Conservation (phyloP, 2,797 vertebrate species). For the Paedocypris micromegethes region DNA sequence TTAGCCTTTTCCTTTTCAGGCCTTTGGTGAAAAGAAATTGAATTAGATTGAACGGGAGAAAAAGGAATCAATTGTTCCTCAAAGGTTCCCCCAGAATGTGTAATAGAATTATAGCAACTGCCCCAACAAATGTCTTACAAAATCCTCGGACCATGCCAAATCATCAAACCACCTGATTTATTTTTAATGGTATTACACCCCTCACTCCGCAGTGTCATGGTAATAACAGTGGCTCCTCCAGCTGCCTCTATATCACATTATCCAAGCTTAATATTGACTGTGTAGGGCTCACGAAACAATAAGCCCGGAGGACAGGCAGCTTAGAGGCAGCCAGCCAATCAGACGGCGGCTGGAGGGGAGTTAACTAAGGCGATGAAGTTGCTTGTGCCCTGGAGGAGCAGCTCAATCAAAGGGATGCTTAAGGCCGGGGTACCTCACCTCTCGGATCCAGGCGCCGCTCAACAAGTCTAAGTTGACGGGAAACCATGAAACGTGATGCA, state of each 20-base stretch:
- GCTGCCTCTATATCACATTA: slow-evolving; percentile 81
- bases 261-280: slow-evolving; percentile 79
- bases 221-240: slow-evolving; percentile 76
- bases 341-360: slow-evolving; percentile 64
- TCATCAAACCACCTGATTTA: slow-evolving; percentile 78
- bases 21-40: slow-evolving; percentile 62
- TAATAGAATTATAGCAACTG: slow-evolving; percentile 74
- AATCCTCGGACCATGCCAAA: slow-evolving; percentile 65
- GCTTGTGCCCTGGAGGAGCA: slow-evolving; percentile 72
- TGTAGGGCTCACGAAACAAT: slow-evolving; percentile 69
- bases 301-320: slow-evolving; percentile 66
- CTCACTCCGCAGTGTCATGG: slow-evolving; percentile 75
- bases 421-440: slow-evolving; percentile 56
- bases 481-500: slow-evolving; percentile 65
- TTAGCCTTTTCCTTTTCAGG: slow-evolving; percentile 47
- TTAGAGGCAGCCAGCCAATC: slow-evolving; percentile 68
- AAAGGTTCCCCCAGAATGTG: slow-evolving; percentile 62
- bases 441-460: slow-evolving; percentile 53
- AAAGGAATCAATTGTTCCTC: slow-evolving; percentile 71
- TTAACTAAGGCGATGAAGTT: slow-evolving; percentile 66
- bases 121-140: slow-evolving; percentile 69
- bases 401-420: slow-evolving; percentile 66
- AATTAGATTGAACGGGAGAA: slow-evolving; percentile 64
- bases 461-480: slow-evolving; percentile 61
- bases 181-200: slow-evolving; percentile 81